These are phyloP conservation scores for Andrena flavipes DNA, from an alignment of 2,888 invertebrate genomes.

Conservation along the genomic window DNA sequence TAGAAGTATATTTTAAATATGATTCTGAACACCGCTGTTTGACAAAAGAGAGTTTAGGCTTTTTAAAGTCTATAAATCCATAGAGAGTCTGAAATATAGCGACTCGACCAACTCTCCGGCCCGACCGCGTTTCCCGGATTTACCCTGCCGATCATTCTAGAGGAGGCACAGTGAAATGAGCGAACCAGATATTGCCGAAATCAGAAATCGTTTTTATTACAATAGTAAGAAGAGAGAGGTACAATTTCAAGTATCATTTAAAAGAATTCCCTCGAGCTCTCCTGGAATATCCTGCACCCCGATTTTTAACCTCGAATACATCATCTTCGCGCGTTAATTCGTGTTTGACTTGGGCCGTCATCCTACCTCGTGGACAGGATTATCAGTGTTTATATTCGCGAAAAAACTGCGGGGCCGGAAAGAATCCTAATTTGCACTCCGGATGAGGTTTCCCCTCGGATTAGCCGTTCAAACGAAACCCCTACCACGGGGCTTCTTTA, in stretches of 20 bases:
- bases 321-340: not conserved
- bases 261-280: not conserved
- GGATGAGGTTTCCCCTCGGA: constrained; percentile 18
- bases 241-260: too few relatives aligned
- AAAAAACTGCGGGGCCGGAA: not conserved
- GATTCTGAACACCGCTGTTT: too few relatives aligned
- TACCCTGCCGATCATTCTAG: not conserved
- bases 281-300: not conserved
- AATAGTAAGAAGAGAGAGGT: not conserved
- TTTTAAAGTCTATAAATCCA: too few relatives aligned
- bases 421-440: constrained; percentile 10
- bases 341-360: not conserved
- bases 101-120: too few relatives aligned
- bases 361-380: not conserved
- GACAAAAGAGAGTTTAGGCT: too few relatives aligned
- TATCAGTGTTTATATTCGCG: constrained; percentile 14
- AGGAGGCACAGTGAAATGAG: not conserved
- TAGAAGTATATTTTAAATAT: too few relatives aligned
- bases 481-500: constrained; percentile 4
- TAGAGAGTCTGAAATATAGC: too few relatives aligned
- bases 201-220: too few relatives aligned
- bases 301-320: not conserved
- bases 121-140: too few relatives aligned
- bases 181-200: not conserved
- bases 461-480: constrained; percentile 11